Evolutionary conservation across 2,888 invertebrate species (phyloP).

Genomic region (Neoascia interrupta): DNA sequence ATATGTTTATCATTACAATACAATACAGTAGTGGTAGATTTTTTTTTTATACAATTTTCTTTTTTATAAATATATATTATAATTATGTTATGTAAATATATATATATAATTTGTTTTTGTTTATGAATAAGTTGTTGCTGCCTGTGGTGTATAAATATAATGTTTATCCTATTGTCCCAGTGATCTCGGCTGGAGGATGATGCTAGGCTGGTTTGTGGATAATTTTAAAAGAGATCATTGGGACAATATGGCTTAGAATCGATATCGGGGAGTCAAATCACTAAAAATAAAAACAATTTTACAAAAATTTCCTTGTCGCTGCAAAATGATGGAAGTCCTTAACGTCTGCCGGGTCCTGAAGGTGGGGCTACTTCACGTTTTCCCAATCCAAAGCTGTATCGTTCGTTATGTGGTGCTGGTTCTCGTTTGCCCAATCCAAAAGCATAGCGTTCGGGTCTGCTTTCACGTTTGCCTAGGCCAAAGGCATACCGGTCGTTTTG

Average conservation of each 20-base stretch:
- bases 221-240: slow-evolving; percentile 42
- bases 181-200: slow-evolving; percentile 48
- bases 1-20: slow-evolving; percentile 30
- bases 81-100: slow-evolving; percentile 49
- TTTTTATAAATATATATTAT: slow-evolving; percentile 52
- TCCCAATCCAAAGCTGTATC: slow-evolving; percentile 84
- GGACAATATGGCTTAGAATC: slow-evolving; percentile 57
- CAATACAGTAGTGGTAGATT: slow-evolving; percentile 22
- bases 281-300: slow-evolving; percentile 43
- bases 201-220: slow-evolving; percentile 19
- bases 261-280: slow-evolving; percentile 64
- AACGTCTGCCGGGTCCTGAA: slow-evolving; percentile 34
- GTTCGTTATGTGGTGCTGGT: slow-evolving; percentile 70
- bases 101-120: slow-evolving; percentile 47
- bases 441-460: slow-evolving; percentile 82
- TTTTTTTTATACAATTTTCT: slow-evolving; percentile 52
- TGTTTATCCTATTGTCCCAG: slow-evolving; percentile 43
- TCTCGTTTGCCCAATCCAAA: slow-evolving; percentile 84
- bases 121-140: slow-evolving; percentile 61
- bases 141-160: slow-evolving; percentile 55
- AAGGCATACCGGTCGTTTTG: slow-evolving; percentile 81
- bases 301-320: slow-evolving; percentile 26
- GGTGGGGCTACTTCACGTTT: slow-evolving; percentile 79
- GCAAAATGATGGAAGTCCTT: slow-evolving; percentile 31
- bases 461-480: slow-evolving; percentile 82